Evolutionary conservation across 2,888 invertebrate genomes (phyloP), one percentile per base, ranked within the genome.

Genomic region (Brenthis ino): DNA sequence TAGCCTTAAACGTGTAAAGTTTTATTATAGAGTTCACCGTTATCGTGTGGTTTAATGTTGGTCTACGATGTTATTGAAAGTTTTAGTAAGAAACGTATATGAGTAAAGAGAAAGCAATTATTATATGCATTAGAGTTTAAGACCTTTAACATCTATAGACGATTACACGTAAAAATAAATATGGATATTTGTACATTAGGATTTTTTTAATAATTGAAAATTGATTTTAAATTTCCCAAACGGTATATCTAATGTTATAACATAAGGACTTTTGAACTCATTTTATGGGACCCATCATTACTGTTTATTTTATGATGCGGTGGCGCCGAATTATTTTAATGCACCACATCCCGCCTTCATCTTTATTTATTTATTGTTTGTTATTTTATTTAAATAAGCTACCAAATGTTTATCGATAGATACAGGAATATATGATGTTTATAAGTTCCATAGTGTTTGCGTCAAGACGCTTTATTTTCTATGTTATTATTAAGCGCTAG

Each of bases 21-120:
- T 74, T 75, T 72, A 73, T 74, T 65, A 51, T 43, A 43, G 64
- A 60, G 61, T 69, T 48, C 24, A 66, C 66, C 55, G 69, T 74
- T 70, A 63, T 53, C 58, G 33, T 65, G 60, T 51, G 65, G 69
- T 70, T 61, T 57, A 56, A 68, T 61, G 58, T 60, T 43, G 5
- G 14, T 47, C 43, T 55, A 61, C 24, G 43, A 48, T 56, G 51
- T 57, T 65, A 53, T 65, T 55, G 47, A 37, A 37, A 28, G 13
- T 50, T 57, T 67, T 28, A 51, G 24, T 50, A 57, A 43, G 48
- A 47, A 37, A 57, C 11, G 16, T 16, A n/a, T 11, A 43, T 43
- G 37, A 43, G 37, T 43, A 43, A 43, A 43, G 37, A 43, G 37
- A 43, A 43, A 43, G 37, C 11, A 43, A 43, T 43, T 43, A 43